Conservation (phyloP, 1,140 invertebrate genomes). For the Phthorimaea operculella region DNA sequence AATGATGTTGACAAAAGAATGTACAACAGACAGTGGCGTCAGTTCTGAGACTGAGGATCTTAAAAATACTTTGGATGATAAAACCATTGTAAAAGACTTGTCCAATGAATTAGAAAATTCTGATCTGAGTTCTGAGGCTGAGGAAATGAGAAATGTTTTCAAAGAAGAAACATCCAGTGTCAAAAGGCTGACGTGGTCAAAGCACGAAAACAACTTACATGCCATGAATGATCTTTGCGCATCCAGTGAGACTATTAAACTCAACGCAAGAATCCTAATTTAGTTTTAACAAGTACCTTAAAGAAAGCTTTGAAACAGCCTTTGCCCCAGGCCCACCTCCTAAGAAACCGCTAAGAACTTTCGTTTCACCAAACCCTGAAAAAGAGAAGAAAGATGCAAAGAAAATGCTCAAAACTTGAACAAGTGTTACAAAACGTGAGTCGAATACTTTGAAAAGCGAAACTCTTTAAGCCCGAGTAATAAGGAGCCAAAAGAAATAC, state of each 20-base stretch:
- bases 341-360: constrained; percentile 77
- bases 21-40: constrained; percentile 61
- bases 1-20: constrained; percentile 48
- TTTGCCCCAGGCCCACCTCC: constrained; percentile 75
- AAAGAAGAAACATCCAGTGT: too few relatives aligned
- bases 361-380: constrained; percentile 35
- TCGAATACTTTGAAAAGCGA: constrained; percentile 18
- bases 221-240: constrained; percentile 41
- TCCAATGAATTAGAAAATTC: constrained; percentile 38
- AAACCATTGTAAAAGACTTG: constrained; percentile 37
- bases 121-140: constrained; percentile 10
- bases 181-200: too few relatives aligned
- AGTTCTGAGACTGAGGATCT: constrained; percentile 57
- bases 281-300: constrained; percentile 68
- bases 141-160: background rate
- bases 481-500: constrained; percentile 55
- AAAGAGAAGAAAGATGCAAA: constrained; percentile 63
- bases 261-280: constrained; percentile 54
- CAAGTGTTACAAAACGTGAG: constrained; percentile 67
- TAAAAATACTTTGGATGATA: constrained; percentile 47
- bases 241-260: constrained; percentile 55
- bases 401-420: constrained; percentile 71
- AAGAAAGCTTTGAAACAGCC: constrained; percentile 73
- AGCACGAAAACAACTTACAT: constrained; percentile 28
- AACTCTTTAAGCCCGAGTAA: constrained; percentile 23